Evolutionary conservation across 2,888 invertebrate genomes (phyloP).

Genomic region (Sesamia inferens): DNA sequence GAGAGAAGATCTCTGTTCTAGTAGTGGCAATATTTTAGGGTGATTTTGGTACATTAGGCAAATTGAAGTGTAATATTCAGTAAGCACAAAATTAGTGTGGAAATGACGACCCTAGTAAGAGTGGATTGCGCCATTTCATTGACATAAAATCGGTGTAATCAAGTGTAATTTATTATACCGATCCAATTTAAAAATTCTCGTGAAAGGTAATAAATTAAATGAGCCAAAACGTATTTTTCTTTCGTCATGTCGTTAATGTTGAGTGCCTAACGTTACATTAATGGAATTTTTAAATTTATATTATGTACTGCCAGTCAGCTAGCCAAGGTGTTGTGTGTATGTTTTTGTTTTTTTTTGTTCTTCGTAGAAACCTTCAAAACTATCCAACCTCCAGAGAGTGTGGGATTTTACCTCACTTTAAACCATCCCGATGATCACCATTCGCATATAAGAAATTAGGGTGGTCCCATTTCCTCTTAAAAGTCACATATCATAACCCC

Average conservation of each 20-base stretch:
- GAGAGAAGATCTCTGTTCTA: too few species aligned
- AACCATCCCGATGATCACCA: too few species aligned
- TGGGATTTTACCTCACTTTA: too few species aligned
- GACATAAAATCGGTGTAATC: conserved; percentile 12
- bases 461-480: too few species aligned
- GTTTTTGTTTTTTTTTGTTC: too few species aligned
- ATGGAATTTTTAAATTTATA: not conserved
- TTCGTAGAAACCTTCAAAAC: too few species aligned
- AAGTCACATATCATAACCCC: too few species aligned
- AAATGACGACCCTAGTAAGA: not conserved
- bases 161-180: conserved; percentile 11
- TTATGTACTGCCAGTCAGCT: not conserved
- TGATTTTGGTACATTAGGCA: too few species aligned
- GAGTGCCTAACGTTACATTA: not conserved
- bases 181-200: not conserved
- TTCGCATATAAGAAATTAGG: too few species aligned
- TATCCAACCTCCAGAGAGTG: too few species aligned
- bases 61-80: not conserved
- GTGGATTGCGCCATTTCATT: conserved; percentile 12
- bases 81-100: not conserved
- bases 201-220: not conserved
- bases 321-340: not conserved
- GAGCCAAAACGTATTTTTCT: not conserved
- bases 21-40: too few species aligned
- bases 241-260: not conserved